phyloP scores from a whole-genome alignment of 2,797 vertebrate genomes.

The Gymnoscopelus braueri region DNA sequence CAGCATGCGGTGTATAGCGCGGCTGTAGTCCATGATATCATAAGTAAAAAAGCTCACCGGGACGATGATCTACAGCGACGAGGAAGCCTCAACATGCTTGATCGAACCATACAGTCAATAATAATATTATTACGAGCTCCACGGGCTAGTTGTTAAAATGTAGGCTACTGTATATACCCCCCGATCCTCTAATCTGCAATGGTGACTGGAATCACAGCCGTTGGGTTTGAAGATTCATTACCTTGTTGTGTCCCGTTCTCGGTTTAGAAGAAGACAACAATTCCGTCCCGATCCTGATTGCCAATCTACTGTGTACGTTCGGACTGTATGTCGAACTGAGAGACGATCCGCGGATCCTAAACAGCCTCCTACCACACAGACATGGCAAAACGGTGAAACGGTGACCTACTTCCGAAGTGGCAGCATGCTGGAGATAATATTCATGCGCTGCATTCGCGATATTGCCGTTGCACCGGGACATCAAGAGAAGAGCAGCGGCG shows the following conservation, averaged over 20 bases:
- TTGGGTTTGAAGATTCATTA: conserved; percentile 24
- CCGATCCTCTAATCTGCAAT: conserved; percentile 57
- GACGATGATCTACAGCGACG: conserved; percentile 41
- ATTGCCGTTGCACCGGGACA: conserved; percentile 78
- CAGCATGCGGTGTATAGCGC: conserved; percentile 64
- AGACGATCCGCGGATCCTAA: conserved; percentile 65
- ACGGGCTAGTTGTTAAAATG: conserved; percentile 46
- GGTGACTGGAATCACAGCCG: conserved; percentile 57
- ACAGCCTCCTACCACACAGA: conserved; percentile 73
- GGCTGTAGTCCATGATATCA: conserved; percentile 37
- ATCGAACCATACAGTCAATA: conserved; percentile 40
- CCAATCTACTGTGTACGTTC: conserved; percentile 36
- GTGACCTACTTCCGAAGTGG: conserved; percentile 89
- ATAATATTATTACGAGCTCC: conserved; percentile 27
- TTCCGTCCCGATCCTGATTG: conserved; percentile 8
- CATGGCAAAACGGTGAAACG: conserved; percentile 78
- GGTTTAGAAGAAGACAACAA: background rate
- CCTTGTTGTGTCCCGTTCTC: conserved; percentile 51
- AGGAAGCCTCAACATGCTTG: conserved; percentile 25
- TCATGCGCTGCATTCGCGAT: conserved; percentile 80
- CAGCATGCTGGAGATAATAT: conserved; percentile 83
- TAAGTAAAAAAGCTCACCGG: conserved; percentile 47
- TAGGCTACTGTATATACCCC: conserved; percentile 8
- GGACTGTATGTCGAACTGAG: conserved; percentile 55
- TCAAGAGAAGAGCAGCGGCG: conserved; percentile 38